Evolutionary conservation across 2,113 vertebrate species (phyloP), one percentile per base, ranked within the genome.

Genomic region (Melanostigma gelatinosum): DNA sequence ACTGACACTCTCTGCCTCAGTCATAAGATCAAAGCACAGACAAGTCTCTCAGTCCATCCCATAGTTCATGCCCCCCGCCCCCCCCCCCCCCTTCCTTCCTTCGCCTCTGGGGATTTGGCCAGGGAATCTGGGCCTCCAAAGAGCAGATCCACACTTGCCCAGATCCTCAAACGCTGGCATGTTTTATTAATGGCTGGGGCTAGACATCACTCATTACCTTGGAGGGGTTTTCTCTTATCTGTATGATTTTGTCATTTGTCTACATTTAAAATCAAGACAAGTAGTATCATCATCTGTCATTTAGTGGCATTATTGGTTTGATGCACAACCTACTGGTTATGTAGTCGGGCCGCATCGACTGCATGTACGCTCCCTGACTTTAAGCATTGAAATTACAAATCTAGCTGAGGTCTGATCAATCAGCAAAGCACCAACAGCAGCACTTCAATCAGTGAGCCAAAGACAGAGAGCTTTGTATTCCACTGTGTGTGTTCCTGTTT

Each of bases 131-230:
- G 71, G 70, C 58, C 88, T 81, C 73, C 44, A 86, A 69, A 87
- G 87, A 84, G 69, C 89, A 89, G 87, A 91, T 91, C 92, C 84
- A 79, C 80, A 91, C 92, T 87, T 91, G 93, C 91, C 87, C 85
- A 57, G 75, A 85, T 90, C 63, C 72, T 90, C 82, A 84, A 85
- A 83, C 71, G 79, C 71, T 79, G 62, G 48, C 62, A 79, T 88
- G 57, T 90, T 88, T 89, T 86, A 89, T 91, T 87, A 68, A 89
- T 77, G 74, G 34, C 69, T 58, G 55, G 2, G 60, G 38, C 62
- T 50, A 77, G 76, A 80, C 75, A 72, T 79, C 68, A 69, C 72
- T 72, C 55, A 52, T 75, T 65, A 82, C 69, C 81, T 79, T 7
- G 7, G 24, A 72, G 73, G 73, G 55, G 16, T 10, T 20, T 80